phyloP scores from a whole-genome alignment of 64 coral and sea anemone genomes.

The Pocillopora damicornis region DNA sequence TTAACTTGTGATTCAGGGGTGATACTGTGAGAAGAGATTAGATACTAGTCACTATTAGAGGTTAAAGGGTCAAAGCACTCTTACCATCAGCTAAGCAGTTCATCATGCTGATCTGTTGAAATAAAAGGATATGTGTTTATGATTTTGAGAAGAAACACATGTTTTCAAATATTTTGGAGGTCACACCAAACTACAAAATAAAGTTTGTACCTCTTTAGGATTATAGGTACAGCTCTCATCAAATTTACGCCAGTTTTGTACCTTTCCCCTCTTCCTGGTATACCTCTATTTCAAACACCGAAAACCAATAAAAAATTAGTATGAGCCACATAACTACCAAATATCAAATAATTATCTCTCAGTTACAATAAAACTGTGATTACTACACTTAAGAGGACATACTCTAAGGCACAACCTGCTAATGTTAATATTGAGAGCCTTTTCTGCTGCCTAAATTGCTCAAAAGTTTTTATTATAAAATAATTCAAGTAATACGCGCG shows the following conservation, averaged over 20 bases:
- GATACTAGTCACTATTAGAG: no score
- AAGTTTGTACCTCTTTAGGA: slow-evolving; percentile 45
- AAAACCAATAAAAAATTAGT: neutral
- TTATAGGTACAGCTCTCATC: slow-evolving; percentile 69
- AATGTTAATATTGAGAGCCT: no score
- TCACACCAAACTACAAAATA: neutral
- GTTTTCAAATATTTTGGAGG: neutral
- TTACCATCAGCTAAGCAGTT: slow-evolving; percentile 59
- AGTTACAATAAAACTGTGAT: no score
- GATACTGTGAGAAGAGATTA: no score
- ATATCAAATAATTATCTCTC: no score
- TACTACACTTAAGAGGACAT: no score
- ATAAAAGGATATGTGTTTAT: neutral
- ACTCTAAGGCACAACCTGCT: no score
- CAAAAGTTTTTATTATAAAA: no score
- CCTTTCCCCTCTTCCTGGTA: slow-evolving; percentile 39
- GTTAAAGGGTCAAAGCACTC: neutral
- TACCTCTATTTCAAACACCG: slow-evolving; percentile 47
- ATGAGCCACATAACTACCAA: neutral
- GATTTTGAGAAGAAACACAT: neutral
- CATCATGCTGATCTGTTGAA: slow-evolving; percentile 31
- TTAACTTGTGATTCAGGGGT: no score
- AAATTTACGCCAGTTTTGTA: slow-evolving; percentile 60
- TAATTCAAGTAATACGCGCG: no score
- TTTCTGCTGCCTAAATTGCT: no score